Evolutionary conservation across 2,797 vertebrate genomes (phyloP), one percentile per base, ranked within the genome.

Genomic region (Pygocentrus nattereri): DNA sequence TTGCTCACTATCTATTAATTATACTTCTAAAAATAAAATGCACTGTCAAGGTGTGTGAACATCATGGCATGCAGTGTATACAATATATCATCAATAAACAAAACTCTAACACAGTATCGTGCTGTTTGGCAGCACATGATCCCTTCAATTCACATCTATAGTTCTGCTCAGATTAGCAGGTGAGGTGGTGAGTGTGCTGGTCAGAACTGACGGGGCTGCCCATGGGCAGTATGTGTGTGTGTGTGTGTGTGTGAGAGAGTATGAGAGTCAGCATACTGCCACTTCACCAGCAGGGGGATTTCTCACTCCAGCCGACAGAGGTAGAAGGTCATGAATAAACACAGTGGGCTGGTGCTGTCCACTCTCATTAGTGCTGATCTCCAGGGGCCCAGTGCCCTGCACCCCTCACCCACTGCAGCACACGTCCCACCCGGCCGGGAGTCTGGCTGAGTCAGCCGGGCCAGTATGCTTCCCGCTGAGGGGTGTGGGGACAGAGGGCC

Each of bases 251-350:
- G 21, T 13, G 64, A 4, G 64, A n/a, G 38, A 41, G 64, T 41
- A 21, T 41, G 64, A 67, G 54, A 70, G 54, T 70, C 79, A 70
- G 41, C 67, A 76, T 8, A 44, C 38, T 76, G 65, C 65, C 74
- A 52, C 58, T 64, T 69, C 31, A 56, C 74, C 34, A 18, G 52
- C 15, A 34, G 38, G 92, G 90, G 92, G 93, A 94, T 94, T 94
- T 94, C 93, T 94, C 94, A 92, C 93, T 93, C 92, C 92, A 90
- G 92, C 93, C 93, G 92, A 93, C 93, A 94, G 93, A 95, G 93
- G 94, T 93, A 95, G 94, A 95, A 95, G 94, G 94, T 95, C 94
- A 94, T 93, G 94, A 95, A 93, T 93, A 95, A 94, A 94, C 94
- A 92, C 94, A 94, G 94, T 92, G 94, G 93, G 92, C 85, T 61